These are phyloP conservation scores for Netelia inedita DNA, from an alignment of 2,888 invertebrate species.

Conservation along the genomic window DNA sequence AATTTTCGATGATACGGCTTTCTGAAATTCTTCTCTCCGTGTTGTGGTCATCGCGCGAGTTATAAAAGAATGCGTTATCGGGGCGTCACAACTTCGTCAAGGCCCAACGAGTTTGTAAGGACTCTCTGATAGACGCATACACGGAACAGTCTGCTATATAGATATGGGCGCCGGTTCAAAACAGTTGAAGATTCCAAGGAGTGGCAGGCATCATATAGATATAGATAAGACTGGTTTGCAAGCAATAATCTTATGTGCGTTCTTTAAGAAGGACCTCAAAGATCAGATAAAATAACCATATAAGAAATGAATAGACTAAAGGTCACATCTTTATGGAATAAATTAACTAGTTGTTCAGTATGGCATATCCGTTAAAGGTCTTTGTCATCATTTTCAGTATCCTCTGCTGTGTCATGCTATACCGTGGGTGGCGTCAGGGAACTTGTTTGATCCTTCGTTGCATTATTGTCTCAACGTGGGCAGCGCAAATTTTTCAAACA, in stretches of 20 bases:
- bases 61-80: slow-evolving; percentile 20
- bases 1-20: background rate
- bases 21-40: background rate
- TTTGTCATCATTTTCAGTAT: too few species aligned
- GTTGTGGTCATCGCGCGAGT: background rate
- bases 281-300: background rate
- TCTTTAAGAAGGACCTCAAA: background rate
- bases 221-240: background rate
- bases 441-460: too few species aligned
- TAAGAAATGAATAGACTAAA: background rate
- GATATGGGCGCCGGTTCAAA: slow-evolving; percentile 45
- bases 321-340: too few species aligned
- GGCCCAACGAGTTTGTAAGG: slow-evolving; percentile 64
- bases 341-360: too few species aligned
- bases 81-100: slow-evolving; percentile 53
- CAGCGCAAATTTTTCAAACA: too few species aligned
- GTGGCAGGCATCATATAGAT: slow-evolving; percentile 14
- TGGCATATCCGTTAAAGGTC: too few species aligned
- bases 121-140: slow-evolving; percentile 37
- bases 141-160: slow-evolving; percentile 44
- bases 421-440: too few species aligned
- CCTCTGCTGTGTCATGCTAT: too few species aligned
- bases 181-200: slow-evolving; percentile 44
- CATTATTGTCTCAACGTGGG: too few species aligned
- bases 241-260: slow-evolving; percentile 5